Evolutionary conservation across 2,888 invertebrate genomes (phyloP), one percentile per base, ranked within the genome.

Genomic region (Tricholauxania praeusta): DNA sequence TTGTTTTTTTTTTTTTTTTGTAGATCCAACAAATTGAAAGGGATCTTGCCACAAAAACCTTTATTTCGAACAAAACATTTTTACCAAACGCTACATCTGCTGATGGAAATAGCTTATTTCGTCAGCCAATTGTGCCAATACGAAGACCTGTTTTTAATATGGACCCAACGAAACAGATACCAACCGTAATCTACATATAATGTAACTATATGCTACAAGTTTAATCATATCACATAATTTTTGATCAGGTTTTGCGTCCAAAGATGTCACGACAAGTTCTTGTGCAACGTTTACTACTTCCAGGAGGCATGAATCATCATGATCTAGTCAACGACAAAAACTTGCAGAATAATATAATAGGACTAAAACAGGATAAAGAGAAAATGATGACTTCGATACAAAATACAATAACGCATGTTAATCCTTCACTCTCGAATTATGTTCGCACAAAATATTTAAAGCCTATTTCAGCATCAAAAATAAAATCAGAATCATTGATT

Each of bases 251-350:
- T 12, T 80, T 83, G 0, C 84, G 86, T 0, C 84, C 83, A 52
- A 84, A 82, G 78, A 77, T 84, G 72, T 83, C 85, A 7, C 83
- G 85, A 0, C 92, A 91, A 81, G 91, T 94, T 6, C 91, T 95
- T 1, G 93, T 95, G 22, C 94, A 94, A 86, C 88, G 95, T 8
- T 90, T 93, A 81, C 87, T 94, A 79, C 93, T 93, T 59, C 89
- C 93, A 79, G 92, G 93, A 17, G 79, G 81, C 14, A 70, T 77
- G 17, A 78, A 76, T 51, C 81, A 80, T n/a, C 84, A 82, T 57
- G 85, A 85, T 74, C 76, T 84, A 63, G 76, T 85, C 7, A 79
- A 79, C 19, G 75, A 80, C 10, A 82, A 82, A 12, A 80, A 81
- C 59, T 64, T 83, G 12, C 83, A 82, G 63, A 82, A 82, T 62